These are phyloP conservation scores for Argyra leucocephala DNA, from an alignment of 2,888 invertebrate species.

Conservation along the genomic window DNA sequence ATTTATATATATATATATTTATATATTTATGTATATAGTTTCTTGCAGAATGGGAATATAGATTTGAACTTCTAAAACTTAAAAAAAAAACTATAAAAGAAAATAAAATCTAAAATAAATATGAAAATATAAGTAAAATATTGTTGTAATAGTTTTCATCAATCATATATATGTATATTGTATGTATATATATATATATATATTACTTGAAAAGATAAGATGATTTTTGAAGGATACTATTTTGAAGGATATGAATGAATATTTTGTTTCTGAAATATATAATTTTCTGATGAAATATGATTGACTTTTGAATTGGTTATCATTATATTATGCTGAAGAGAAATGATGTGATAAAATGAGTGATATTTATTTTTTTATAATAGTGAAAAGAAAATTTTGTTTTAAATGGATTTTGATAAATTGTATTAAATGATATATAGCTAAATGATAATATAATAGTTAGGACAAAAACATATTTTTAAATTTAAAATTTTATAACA, in stretches of 20 bases:
- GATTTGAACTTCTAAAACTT: too few species aligned
- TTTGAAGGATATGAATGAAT: conserved; percentile 2
- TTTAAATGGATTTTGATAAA: neutral
- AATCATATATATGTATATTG: too few species aligned
- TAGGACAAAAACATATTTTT: too few species aligned
- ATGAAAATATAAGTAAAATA: neutral
- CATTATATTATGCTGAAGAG: neutral
- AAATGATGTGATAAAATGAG: neutral
- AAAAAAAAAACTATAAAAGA: too few species aligned
- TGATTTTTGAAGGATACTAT: neutral
- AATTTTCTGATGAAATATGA: neutral
- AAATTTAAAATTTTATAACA: too few species aligned
- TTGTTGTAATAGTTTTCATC: neutral
- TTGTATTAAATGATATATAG: neutral
- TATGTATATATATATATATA: too few species aligned
- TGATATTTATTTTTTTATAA: neutral
- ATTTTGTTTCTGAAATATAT: neutral
- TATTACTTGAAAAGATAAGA: neutral
- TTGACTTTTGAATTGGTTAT: neutral
- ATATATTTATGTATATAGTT: too few species aligned
- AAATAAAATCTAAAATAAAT: too few species aligned
- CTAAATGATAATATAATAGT: too few species aligned
- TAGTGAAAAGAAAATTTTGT: neutral
- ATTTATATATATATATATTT: too few species aligned
- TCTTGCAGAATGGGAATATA: too few species aligned